Percentiles rank a stretch among this genome's conserved stretches.
phyloP scores from a whole-genome alignment of 2,797 vertebrate species.

The Oreortyx pictus region DNA sequence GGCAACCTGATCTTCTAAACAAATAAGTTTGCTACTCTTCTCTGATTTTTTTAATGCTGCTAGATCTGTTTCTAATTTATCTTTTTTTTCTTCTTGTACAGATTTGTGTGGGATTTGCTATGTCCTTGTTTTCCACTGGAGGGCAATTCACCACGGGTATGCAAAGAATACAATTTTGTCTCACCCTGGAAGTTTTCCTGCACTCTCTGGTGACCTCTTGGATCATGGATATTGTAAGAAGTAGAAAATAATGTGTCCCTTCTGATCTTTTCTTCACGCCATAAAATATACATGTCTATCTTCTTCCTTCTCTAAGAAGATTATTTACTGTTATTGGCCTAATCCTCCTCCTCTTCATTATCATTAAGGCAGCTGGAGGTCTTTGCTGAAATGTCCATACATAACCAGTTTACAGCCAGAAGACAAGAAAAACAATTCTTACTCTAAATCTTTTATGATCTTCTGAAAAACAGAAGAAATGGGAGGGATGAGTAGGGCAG shows the following conservation, averaged over 20 bases:
- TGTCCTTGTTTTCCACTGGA: background rate
- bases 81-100: background rate
- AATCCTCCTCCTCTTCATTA: background rate
- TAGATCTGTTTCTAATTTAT: background rate
- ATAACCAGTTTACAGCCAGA: background rate
- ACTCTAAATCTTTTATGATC: background rate
- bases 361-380: background rate
- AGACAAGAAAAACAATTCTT: background rate
- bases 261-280: background rate
- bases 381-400: background rate
- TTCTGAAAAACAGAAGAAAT: background rate
- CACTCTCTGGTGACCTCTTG: background rate
- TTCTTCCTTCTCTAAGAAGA: background rate
- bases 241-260: background rate
- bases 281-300: background rate
- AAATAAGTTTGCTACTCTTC: background rate
- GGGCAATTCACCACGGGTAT: rapidly evolving
- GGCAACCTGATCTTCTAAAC: background rate
- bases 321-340: background rate
- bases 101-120: background rate
- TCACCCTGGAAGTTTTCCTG: background rate
- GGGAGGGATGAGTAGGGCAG: background rate
- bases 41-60: background rate
- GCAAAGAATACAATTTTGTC: background rate
- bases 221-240: background rate